Conservation (phyloP, 2,888 invertebrate genomes). For the Rhagium mordax region DNA sequence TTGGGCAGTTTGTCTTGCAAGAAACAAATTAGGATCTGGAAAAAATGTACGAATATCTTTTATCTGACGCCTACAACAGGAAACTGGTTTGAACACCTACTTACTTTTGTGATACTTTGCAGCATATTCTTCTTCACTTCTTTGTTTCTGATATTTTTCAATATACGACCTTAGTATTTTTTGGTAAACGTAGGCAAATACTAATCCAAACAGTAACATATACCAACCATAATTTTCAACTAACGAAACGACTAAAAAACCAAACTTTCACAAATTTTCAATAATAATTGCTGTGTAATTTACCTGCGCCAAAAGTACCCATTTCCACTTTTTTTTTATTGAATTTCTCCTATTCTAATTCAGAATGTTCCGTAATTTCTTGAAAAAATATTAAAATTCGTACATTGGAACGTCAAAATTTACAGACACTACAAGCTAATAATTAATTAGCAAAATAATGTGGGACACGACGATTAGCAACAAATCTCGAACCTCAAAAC, state of each 20-base stretch:
- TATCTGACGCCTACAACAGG: not conserved
- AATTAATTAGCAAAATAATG: no score
- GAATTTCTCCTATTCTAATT: not conserved
- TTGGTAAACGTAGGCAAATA: slow-evolving; percentile 63
- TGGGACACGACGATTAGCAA: no score
- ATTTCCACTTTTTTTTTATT: not conserved
- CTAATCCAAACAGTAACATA: slow-evolving; percentile 58
- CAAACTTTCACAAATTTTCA: not conserved
- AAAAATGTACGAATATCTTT: slow-evolving; percentile 23
- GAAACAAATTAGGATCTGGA: slow-evolving; percentile 69
- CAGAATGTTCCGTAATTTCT: not conserved
- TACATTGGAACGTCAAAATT: not conserved
- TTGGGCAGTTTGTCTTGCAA: slow-evolving; percentile 63
- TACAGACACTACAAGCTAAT: not conserved
- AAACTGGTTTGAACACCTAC: slow-evolving; percentile 20
- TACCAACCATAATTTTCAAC: slow-evolving; percentile 68
- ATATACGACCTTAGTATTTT: slow-evolving; percentile 63
- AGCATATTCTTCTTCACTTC: slow-evolving; percentile 66
- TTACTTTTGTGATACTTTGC: slow-evolving; percentile 71
- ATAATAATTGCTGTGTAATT: not conserved
- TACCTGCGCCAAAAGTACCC: slow-evolving; percentile 4
- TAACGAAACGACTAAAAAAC: slow-evolving; percentile 51
- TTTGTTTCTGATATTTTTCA: slow-evolving; percentile 62
- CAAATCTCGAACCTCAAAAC: no score
- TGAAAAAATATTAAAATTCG: not conserved